Evolutionary conservation across 2,888 invertebrate genomes (phyloP), one percentile per base, ranked within the genome.

Genomic region (Anagyrus pseudococci): DNA sequence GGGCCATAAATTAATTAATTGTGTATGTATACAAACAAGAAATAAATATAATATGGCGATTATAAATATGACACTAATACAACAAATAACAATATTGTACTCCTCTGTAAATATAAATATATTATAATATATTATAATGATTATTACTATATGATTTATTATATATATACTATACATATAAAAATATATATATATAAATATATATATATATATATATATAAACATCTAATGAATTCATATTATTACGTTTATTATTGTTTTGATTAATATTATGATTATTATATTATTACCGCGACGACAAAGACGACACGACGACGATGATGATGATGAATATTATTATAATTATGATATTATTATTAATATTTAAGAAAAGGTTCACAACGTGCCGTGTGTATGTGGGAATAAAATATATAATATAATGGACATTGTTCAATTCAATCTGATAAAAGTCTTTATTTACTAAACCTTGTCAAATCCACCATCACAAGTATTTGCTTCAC

Each of bases 311-410:
- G 66, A 76, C 74, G 71, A 71, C 62, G 69, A 73, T 68, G 63
- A 72, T 69, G 68, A 70, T 68, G 69, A 69, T 69, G 64, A 77
- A 74, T 69, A 75, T 72, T 72, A 79, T 77, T 77, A 79, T 75
- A 74, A 78, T 78, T 75, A 78, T 71, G 70, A 79, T 80, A 77
- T 77, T 78, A 78, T 76, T 77, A 79, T 77, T 81, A 81, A 79
- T 77, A 88, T 88, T 88, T 86, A 89, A 89, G 89, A 89, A 88
- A 89, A 90, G 90, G 90, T 90, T 91, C 90, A 90, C 91, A 89
- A 90, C 89, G 90, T 90, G 90, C 90, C 90, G 90, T 90, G 90
- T 90, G 90, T 90, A 90, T 90, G 90, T 90, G 90, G 89, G 89
- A 88, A 87, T 82, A 81, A 86, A 81, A 82, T 85, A 84, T 89